A percentile compares a stretch with the other conserved stretches of the same genome.
Evolutionary conservation across 2,113 vertebrate genomes (phyloP).

Genomic region (Chaetops frenatus): DNA sequence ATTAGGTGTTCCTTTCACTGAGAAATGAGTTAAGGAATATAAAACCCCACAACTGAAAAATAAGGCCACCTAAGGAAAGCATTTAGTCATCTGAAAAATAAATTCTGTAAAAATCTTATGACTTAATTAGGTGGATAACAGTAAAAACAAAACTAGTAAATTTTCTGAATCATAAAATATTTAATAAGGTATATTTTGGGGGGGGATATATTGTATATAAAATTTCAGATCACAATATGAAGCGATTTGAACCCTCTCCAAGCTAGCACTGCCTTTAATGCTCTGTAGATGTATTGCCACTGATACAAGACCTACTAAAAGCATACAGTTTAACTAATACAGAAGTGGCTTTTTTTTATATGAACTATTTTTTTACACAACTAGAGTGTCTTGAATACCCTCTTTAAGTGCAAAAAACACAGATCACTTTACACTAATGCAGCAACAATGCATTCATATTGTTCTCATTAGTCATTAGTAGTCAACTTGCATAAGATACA

Average conservation of each 20-base stretch:
- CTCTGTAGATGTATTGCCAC: conserved; percentile 79
- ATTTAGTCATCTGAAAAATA: not conserved
- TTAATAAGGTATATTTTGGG: conserved; percentile 91
- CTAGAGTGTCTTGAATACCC: conserved; percentile 72
- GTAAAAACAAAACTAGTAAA: conserved; percentile 46
- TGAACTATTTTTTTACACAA: conserved; percentile 79
- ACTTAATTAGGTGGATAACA: not conserved
- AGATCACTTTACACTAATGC: conserved; percentile 87
- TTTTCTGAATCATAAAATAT: conserved; percentile 97
- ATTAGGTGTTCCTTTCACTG: not conserved
- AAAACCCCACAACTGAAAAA: not conserved
- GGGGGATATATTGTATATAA: conserved; percentile 95
- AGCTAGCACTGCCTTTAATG: conserved; percentile 79
- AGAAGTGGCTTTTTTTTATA: conserved; percentile 78
- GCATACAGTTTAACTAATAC: conserved; percentile 82
- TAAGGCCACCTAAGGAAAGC: not conserved
- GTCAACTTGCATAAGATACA: conserved; percentile 83
- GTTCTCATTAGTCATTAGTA: conserved; percentile 91
- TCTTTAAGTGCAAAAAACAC: conserved; percentile 88
- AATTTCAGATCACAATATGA: conserved; percentile 98
- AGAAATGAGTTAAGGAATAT: not conserved
- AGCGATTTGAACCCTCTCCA: conserved; percentile 84
- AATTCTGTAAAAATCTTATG: not conserved
- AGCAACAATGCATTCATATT: conserved; percentile 91
- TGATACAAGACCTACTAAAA: conserved; percentile 85